Evolutionary conservation across 1,140 invertebrate species (phyloP).

Genomic region (Alviniconcha marisindica): DNA sequence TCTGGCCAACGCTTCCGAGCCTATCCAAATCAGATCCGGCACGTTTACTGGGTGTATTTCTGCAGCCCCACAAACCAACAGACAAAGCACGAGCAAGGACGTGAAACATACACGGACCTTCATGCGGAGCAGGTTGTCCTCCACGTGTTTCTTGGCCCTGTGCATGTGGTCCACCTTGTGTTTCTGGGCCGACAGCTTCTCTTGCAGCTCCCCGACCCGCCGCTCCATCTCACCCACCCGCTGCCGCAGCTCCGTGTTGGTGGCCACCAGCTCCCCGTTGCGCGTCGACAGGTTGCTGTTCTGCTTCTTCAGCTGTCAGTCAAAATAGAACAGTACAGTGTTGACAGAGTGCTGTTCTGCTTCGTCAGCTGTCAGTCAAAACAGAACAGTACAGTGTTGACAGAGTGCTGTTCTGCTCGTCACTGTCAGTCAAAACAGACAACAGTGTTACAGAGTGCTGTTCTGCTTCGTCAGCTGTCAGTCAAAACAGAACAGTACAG

Average conservation of each 20-base stretch:
- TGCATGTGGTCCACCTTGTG: constrained; percentile 67
- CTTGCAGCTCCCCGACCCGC: constrained; percentile 59
- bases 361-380: no score
- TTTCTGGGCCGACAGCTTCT: constrained; percentile 65
- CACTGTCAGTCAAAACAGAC: no score
- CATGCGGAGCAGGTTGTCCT: constrained; percentile 66
- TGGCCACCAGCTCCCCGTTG: constrained; percentile 68
- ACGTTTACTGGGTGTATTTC: neutral
- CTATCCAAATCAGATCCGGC: no score
- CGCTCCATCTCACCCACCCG: constrained; percentile 59
- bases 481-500: no score
- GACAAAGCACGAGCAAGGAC: neutral
- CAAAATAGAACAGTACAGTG: no score
- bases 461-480: no score
- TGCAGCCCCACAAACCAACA: neutral
- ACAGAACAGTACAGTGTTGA: no score
- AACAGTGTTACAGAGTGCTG: no score
- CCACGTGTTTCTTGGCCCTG: constrained; percentile 65
- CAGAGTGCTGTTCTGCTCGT: no score
- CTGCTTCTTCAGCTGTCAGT: constrained; percentile 64
- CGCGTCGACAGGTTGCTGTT: constrained; percentile 62
- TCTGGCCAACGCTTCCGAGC: no score
- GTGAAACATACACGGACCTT: constrained; percentile 53
- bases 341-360: no score
- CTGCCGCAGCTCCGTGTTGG: constrained; percentile 68